A percentile compares a stretch with the other conserved stretches of the same genome.
phyloP scores from a whole-genome alignment of 2,888 invertebrate genomes.

The Drosophila ezoana region DNA sequence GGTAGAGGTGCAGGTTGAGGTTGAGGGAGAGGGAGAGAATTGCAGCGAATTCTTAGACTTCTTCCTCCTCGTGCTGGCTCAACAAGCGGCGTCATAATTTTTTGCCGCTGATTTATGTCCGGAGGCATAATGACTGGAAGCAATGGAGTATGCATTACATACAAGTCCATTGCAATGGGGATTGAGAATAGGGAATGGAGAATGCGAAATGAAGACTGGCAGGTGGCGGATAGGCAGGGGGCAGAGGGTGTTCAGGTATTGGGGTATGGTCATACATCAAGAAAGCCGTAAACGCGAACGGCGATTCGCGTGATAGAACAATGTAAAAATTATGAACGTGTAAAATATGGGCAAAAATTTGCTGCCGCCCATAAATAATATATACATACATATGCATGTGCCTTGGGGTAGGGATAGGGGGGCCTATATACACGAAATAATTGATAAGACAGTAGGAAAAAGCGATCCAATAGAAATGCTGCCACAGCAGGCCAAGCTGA shows the following conservation, averaged over 20 bases:
- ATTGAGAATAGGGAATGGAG: conserved; percentile 34
- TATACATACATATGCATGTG: conserved; percentile 67
- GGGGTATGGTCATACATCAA: conserved; percentile 50
- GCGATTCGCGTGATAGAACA: conserved; percentile 82
- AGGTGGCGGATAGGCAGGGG: not conserved
- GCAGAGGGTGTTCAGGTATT: conserved; percentile 4
- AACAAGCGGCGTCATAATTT: conserved; percentile 49
- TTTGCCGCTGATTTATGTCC: conserved; percentile 68
- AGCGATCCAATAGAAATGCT: conserved; percentile 18
- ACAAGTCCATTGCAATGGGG: conserved; percentile 32
- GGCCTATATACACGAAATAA: conserved; percentile 50
- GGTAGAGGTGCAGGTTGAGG: conserved; percentile 3
- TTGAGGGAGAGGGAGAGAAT: conserved; percentile 6
- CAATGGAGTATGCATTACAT: conserved; percentile 74
- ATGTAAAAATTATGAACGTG: conserved; percentile 77
- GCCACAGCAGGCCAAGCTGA: not conserved
- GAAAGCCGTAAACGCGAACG: conserved; percentile 48
- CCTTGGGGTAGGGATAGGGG: conserved; percentile 4
- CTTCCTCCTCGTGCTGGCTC: conserved; percentile 12
- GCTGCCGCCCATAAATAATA: conserved; percentile 29
- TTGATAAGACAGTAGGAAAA: conserved; percentile 51
- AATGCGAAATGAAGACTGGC: conserved; percentile 26
- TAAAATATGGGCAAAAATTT: conserved; percentile 74
- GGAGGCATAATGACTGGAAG: conserved; percentile 69
- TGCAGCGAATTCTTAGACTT: conserved; percentile 21